Evolutionary conservation across 2,797 vertebrate genomes (phyloP), one percentile per base, ranked within the genome.

Genomic region (Alcedo quadribrachys): DNA sequence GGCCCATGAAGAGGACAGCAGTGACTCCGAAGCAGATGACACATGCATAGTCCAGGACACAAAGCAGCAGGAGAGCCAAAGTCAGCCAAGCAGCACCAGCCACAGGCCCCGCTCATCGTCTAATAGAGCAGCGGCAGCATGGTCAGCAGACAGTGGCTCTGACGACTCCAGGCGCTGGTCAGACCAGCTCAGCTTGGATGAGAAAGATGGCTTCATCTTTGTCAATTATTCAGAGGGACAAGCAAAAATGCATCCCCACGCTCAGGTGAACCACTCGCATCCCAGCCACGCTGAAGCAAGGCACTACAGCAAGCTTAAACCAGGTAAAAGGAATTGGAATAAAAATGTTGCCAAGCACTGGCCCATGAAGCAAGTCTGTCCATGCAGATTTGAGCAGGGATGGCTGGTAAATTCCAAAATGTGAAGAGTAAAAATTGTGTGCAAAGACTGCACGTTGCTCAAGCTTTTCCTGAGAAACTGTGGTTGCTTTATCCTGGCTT

Each of bases 121-220:
- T 3, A 97, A 96, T 75, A 97, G 98, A 32, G 83, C 98, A 0
- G 96, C 97, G 0, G 98, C 93, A 4, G 98, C 98, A 0, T 99
- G 98, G 97, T 98, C 98, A 5, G 98, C 98, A n/a, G 99, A 99
- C 97, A 99, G 98, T 2, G 96, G 98, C 94, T 99, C 99, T 0
- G 99, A 99, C 4, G 98, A 99, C 96, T 99, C 99, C 14, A 97
- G 98, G 79, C 99, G 99, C 68, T 99, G 99, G 99, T 99, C 99
- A 0, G 99, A 99, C 97, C 98, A 98, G 12, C 99, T 99, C 85
- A 99, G 99, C 93, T 97, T 99, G 11, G 99, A 99, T 19, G 99
- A 99, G 97, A 99, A 99, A 77, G 99, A 99, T 0, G 99, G 99
- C 87, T 99, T 99, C 28, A 98, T 99, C 88, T 99, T 99, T 5